Evolutionary conservation across 1,140 invertebrate genomes (phyloP), one percentile per base, ranked within the genome.

Genomic region (Camponotus pennsylvanicus): DNA sequence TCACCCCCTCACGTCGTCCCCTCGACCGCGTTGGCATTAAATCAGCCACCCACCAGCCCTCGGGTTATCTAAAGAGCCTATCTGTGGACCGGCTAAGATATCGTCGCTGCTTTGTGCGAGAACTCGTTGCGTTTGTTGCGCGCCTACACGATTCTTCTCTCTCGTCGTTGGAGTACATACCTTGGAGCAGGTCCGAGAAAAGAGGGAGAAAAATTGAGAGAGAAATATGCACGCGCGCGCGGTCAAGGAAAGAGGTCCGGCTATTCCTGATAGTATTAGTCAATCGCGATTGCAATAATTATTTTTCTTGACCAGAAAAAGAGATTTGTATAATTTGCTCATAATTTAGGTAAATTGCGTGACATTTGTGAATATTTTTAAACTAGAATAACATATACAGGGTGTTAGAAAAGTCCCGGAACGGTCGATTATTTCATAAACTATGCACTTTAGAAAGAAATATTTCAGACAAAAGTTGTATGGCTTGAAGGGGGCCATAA

Each of bases 41-140:
- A 93, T 93, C 92, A 93, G 88, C 89, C 92, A 91, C 92, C 90
- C 93, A 93, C 92, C 90, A 90, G 88, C 92, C 92, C 91, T 88
- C 89, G 85, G 91, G 92, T 93, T 94, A 94, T 94, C 93, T 94
- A 84, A 59, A 79, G 87, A 88, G 89, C 88, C 89, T 93, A 93
- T 94, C 93, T 89, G 86, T 91, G 92, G 88, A 92, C 91, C 91
- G 79, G 85, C 88, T 52, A 61, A 91, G 89, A 92, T 92, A 91
- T 82, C 86, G 83, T 87, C 86, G 70, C 80, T 27, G 64, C 57
- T 78, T 82, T 87, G 76, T 70, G 69, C 77, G 86, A 32, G 69
- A 75, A 88, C 76, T 90, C 88, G 82, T 73, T 88, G 86, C 86
- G 73, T 80, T 85, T n/a, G 70, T 78, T 86, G 76, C 85, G 69